A percentile compares a stretch with the other conserved stretches of the same genome.
Conservation (phyloP, 30 jellyfish, hydroid and myxozoan genomes). For the Aurelia sp. region DNA sequence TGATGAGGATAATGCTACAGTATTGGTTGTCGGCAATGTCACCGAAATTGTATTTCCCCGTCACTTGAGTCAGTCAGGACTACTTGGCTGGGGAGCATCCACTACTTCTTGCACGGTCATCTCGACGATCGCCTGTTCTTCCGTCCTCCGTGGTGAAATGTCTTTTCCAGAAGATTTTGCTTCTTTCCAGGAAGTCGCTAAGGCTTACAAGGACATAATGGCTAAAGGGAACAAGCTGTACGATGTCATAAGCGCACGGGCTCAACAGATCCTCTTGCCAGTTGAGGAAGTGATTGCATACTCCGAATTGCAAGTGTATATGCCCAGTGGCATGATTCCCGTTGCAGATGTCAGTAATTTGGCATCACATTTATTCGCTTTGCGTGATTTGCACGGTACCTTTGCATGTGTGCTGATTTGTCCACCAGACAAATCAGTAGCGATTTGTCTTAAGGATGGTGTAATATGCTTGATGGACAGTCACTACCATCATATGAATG, state of each 20-base stretch:
- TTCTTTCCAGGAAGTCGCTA: not conserved
- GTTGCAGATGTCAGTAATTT: not conserved
- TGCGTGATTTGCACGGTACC: not conserved
- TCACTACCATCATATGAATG: no score
- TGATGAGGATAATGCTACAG: not conserved
- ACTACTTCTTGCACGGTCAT: not conserved
- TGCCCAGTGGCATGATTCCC: not conserved
- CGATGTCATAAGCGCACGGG: not conserved
- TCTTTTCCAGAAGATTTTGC: not conserved
- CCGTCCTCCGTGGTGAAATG: conserved; percentile 15
- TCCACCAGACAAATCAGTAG: not conserved
- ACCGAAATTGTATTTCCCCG: conserved; percentile 1
- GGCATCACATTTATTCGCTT: not conserved
- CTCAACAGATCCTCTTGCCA: conserved; percentile 7
- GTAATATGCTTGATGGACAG: no score
- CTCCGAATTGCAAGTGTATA: not conserved
- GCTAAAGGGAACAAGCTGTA: no score
- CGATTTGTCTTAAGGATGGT: no score
- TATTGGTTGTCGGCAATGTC: conserved; percentile 2
- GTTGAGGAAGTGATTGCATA: not conserved
- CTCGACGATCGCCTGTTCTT: conserved; percentile 22
- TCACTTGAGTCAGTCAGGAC: conserved; percentile 27
- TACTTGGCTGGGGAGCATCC: conserved; percentile 17
- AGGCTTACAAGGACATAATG: no score
- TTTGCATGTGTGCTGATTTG: not conserved